Evolutionary conservation across 1,140 invertebrate species (phyloP).

Genomic region (Parasteatoda tepidariorum): DNA sequence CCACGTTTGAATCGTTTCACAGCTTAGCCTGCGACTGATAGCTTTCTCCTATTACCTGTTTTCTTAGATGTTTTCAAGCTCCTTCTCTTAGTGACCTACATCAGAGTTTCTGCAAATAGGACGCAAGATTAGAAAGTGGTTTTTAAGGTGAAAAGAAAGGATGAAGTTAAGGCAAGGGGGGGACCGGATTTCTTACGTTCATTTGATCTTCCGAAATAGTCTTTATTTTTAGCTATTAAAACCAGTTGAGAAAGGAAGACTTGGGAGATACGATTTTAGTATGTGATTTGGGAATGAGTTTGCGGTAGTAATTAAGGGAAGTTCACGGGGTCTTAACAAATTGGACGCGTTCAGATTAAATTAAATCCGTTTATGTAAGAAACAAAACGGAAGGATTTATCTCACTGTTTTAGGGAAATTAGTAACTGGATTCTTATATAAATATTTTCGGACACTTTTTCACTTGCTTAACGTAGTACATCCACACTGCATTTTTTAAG

Average conservation of each 20-base stretch:
- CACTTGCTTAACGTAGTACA: too few species aligned
- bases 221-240: constrained; percentile 49
- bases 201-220: constrained; percentile 24
- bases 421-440: too few species aligned
- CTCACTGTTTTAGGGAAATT: too few species aligned
- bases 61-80: constrained; percentile 40
- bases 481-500: too few species aligned
- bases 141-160: constrained; percentile 42
- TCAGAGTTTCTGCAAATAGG: constrained; percentile 46
- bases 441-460: too few species aligned
- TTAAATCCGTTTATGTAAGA: too few species aligned
- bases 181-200: constrained; percentile 24
- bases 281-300: not conserved
- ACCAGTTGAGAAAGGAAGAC: constrained; percentile 20
- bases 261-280: not conserved
- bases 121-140: constrained; percentile 56
- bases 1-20: not conserved
- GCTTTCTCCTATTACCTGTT: constrained; percentile 40
- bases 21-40: constrained; percentile 27
- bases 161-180: constrained; percentile 11
- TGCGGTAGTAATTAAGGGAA: too few species aligned
- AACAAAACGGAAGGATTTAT: too few species aligned
- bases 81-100: constrained; percentile 39
- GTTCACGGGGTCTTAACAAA: too few species aligned
- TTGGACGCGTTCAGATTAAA: too few species aligned